Evolutionary conservation across 2,888 invertebrate species (phyloP), one percentile per base, ranked within the genome.

Genomic region (Thymelicus lineola): DNA sequence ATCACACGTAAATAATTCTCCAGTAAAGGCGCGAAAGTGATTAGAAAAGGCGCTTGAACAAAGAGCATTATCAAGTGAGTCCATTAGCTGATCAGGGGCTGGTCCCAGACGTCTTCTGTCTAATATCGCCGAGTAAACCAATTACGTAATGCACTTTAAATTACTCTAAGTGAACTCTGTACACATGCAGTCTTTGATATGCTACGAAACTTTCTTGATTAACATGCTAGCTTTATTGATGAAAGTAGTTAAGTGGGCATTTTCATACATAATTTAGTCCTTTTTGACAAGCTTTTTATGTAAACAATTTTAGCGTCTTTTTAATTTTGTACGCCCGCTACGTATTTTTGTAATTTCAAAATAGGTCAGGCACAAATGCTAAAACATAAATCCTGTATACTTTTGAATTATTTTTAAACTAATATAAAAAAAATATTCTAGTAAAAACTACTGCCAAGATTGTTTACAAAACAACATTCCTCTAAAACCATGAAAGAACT

Each of bases 121-220:
- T 53, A 20, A 12, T 53, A 28, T 53, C 53, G 14, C 28, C 28
- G 46, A 46, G 17, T 45, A 57, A 65, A 42, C 55, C 55, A 57
- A 65, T 65, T 65, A 53, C 55, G n/a, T 68, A 68, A 68, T 68
- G 68, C 59, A 38, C 46, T 68, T 45, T 45, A 17, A 46, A 62
- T 61, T 55, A 15, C 67, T 15, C 15, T 45, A 61, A 67, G 67
- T 67, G 67, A 20, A 15, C 15, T 28, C 20, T 7, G 35, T 17
- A 28, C 12, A n/a, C n/a, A n/a, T n/a, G n/a, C n/a, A 20, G 20
- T 53, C 53, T 53, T 36, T n/a, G 57, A 57, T 14, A n/a, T 7
- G n/a, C n/a, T 57, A 57, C n/a, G n/a, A 36, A 57, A 55, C 55
- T 55, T 55, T 55, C 55, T 55, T 55, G 28, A 5, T 28, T 6